Evolutionary conservation across 2,797 vertebrate species (phyloP).

Genomic region (Alca torda): DNA sequence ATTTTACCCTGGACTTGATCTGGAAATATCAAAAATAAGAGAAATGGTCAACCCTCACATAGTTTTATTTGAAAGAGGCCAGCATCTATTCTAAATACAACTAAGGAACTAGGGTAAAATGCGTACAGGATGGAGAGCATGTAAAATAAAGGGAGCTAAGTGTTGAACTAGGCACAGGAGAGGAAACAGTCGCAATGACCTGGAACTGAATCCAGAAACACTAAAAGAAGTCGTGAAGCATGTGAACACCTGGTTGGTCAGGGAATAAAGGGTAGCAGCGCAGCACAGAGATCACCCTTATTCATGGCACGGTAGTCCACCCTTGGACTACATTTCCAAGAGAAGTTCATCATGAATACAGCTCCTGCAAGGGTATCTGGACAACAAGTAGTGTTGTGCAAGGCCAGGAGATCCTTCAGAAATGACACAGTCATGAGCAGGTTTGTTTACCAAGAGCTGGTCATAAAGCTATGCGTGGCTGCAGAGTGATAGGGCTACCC

Average conservation of each 20-base stretch:
- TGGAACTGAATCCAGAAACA: neutral
- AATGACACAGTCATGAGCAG: neutral
- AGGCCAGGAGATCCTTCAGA: neutral
- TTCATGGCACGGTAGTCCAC: neutral
- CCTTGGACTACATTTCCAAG: neutral
- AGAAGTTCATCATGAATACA: neutral
- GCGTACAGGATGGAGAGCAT: neutral
- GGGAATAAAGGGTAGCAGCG: neutral
- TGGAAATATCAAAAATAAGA: constrained; percentile 83
- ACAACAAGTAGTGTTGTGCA: neutral
- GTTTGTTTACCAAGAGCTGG: neutral
- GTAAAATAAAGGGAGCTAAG: neutral
- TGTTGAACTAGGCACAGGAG: neutral
- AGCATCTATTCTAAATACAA: neutral
- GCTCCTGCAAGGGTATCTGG: neutral
- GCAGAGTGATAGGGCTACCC: neutral
- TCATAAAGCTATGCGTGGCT: neutral
- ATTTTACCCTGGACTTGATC: constrained; percentile 87
- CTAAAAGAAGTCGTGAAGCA: neutral
- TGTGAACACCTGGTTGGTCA: neutral
- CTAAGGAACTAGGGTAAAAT: neutral
- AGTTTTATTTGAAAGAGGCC: neutral
- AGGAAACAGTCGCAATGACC: neutral
- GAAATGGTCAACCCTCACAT: constrained; percentile 40
- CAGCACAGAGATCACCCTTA: neutral